Evolutionary conservation across 2,888 invertebrate species (phyloP).

Genomic region (Alcis repandata): DNA sequence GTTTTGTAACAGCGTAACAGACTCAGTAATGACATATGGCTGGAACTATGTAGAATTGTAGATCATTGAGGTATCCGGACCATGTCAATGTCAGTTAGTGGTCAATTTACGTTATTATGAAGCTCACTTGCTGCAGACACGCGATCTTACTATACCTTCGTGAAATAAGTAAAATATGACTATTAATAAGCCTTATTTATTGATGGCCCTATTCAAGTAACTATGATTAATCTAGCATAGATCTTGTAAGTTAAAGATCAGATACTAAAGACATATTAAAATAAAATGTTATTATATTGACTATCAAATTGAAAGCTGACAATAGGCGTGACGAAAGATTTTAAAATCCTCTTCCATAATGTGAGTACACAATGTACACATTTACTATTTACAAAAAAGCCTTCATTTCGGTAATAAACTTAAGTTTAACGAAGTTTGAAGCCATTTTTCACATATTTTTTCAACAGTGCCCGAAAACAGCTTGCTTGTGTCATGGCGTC

Average conservation of each 20-base stretch:
- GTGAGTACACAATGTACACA: too few relatives aligned
- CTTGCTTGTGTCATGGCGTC: too few relatives aligned
- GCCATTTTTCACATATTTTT: too few relatives aligned
- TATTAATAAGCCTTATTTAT: too few relatives aligned
- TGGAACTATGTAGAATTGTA: conserved; percentile 8
- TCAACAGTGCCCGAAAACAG: too few relatives aligned
- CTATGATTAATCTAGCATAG: not conserved
- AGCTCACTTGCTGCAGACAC: conserved; percentile 15
- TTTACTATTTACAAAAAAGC: too few relatives aligned
- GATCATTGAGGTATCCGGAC: conserved; percentile 25
- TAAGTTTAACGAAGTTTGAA: too few relatives aligned
- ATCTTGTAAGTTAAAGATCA: not conserved
- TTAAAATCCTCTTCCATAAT: too few relatives aligned
- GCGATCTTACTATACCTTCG: conserved; percentile 7
- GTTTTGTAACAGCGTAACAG: conserved; percentile 7
- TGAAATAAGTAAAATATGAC: too few relatives aligned
- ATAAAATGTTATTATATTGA: conserved; percentile 3
- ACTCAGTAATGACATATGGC: not conserved
- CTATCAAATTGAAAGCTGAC: conserved; percentile 24
- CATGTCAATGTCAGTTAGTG: conserved; percentile 34
- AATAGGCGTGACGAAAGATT: too few relatives aligned
- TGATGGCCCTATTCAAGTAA: not conserved
- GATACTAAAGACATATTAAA: conserved; percentile 9
- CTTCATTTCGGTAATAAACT: too few relatives aligned
- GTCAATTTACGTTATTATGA: conserved; percentile 12